These are phyloP conservation scores for Girardinichthys multiradiatus DNA, from an alignment of 2,113 vertebrate species.

Conservation along the genomic window DNA sequence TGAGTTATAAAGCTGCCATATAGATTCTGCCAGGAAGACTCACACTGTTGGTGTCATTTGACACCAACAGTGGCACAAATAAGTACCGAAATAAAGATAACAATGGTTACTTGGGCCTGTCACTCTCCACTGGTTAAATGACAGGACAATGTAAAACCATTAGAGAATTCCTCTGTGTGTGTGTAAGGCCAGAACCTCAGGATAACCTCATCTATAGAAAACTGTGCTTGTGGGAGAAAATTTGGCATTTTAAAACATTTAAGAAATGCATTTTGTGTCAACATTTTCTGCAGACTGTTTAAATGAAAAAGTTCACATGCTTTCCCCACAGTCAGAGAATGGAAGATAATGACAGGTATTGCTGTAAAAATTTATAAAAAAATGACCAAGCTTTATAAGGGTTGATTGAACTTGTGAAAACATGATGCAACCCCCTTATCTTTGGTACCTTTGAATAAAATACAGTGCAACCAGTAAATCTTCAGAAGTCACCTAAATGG, in stretches of 20 bases:
- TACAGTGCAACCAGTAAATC: too few species aligned
- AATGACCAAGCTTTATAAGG: too few species aligned
- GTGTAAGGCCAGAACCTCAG: neutral
- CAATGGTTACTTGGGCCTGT: conserved; percentile 5
- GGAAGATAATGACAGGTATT: too few species aligned
- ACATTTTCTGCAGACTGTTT: conserved; percentile 13
- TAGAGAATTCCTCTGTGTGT: conserved; percentile 5
- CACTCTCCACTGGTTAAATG: conserved; percentile 35
- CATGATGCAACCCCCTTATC: too few species aligned
- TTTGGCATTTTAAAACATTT: neutral
- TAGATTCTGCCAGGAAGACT: conserved; percentile 28
- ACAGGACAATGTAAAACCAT: conserved; percentile 43
- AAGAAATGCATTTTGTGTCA: conserved; percentile 18
- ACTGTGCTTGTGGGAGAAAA: neutral
- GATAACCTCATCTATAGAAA: neutral
- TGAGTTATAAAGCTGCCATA: conserved; percentile 70
- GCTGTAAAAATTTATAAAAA: too few species aligned
- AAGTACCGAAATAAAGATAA: conserved; percentile 30
- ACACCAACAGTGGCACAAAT: conserved; percentile 27
- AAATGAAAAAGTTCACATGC: conserved; percentile 31
- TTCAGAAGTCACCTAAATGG: too few species aligned
- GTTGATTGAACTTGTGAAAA: neutral
- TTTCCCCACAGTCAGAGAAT: conserved; percentile 14
- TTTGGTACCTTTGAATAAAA: too few species aligned
- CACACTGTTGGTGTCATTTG: neutral